phyloP scores from a whole-genome alignment of 2,113 vertebrate species.

The Eulacestoma nigropectus region DNA sequence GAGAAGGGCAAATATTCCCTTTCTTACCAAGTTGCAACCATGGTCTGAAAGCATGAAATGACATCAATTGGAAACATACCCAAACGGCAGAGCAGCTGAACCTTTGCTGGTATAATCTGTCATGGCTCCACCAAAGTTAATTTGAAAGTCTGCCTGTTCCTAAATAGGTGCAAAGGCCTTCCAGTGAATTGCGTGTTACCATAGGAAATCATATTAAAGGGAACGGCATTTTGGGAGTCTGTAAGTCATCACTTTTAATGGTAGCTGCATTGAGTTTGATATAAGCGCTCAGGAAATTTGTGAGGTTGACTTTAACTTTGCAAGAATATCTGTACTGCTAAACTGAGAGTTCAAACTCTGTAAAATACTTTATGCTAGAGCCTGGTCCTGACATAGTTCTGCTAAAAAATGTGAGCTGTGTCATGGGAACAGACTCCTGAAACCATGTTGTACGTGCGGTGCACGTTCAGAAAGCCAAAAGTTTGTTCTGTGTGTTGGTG shows the following conservation, averaged over 20 bases:
- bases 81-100: background rate
- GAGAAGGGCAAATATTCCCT: background rate
- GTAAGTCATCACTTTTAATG: background rate
- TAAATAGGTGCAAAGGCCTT: conserved; percentile 44
- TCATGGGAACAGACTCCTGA: background rate
- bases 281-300: background rate
- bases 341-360: background rate
- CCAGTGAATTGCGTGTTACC: background rate
- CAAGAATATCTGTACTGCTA: background rate
- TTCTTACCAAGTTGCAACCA: background rate
- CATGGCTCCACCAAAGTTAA: conserved; percentile 3
- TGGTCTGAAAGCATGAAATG: conserved; percentile 43
- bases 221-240: background rate
- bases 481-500: background rate
- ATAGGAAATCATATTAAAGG: conserved; percentile 37
- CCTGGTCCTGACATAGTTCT: background rate
- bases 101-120: conserved; percentile 30
- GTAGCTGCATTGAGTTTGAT: background rate
- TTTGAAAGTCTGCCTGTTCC: conserved; percentile 25
- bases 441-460: rapidly evolving
- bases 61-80: conserved; percentile 35
- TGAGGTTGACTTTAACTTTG: background rate
- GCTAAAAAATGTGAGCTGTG: background rate
- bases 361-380: background rate
- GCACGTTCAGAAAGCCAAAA: background rate